Evolutionary conservation across 2,113 vertebrate species (phyloP).

Genomic region (Hydrolagus affinis): DNA sequence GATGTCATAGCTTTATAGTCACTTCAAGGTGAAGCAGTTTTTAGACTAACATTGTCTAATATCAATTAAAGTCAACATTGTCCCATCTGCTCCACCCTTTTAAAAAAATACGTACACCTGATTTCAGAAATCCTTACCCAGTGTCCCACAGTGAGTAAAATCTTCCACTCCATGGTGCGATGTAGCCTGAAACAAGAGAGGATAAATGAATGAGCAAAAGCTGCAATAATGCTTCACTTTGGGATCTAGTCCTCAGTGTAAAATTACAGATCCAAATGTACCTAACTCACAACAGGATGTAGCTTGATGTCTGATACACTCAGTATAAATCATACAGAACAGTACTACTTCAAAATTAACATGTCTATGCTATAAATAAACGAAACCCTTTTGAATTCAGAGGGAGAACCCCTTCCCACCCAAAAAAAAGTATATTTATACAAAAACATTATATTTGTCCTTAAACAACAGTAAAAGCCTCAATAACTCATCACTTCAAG

Average conservation of each 20-base stretch:
- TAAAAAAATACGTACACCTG: neutral
- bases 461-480: too few relatives aligned
- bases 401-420: too few relatives aligned
- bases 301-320: neutral
- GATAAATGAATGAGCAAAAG: conserved; percentile 36
- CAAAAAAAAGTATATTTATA: too few relatives aligned
- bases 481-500: too few relatives aligned
- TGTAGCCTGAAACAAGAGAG: conserved; percentile 70
- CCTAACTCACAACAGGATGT: too few relatives aligned
- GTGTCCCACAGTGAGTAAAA: conserved; percentile 98
- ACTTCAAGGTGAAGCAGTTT: neutral
- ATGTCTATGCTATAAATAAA: neutral
- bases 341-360: neutral
- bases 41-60: neutral
- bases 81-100: too few relatives aligned
- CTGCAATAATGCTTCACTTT: conserved; percentile 9
- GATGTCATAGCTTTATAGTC: neutral
- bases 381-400: too few relatives aligned
- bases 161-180: conserved; percentile 95
- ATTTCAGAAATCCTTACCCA: conserved; percentile 65
- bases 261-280: neutral
- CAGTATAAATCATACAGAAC: neutral
- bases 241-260: neutral
- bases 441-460: too few relatives aligned
- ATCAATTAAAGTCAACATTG: neutral